Evolutionary conservation across 92 coral and sea anemone genomes (phyloP).

Genomic region (Pocillopora meandrina): DNA sequence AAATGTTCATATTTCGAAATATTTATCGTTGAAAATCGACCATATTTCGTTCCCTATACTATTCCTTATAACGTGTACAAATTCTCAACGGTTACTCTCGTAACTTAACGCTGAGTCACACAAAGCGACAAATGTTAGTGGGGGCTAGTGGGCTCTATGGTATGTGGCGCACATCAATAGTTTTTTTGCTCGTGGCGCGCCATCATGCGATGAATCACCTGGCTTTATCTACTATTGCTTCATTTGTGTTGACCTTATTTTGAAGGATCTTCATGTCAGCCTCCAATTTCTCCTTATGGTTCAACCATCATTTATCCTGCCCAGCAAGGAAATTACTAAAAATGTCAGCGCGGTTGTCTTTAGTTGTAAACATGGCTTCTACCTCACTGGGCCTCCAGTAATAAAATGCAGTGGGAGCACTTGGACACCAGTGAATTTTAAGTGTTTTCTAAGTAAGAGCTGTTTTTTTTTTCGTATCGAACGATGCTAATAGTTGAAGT

Average conservation of each 20-base stretch:
- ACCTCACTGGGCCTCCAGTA: conserved; percentile 63
- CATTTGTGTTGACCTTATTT: neutral
- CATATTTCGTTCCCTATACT: too few relatives aligned
- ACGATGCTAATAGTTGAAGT: neutral
- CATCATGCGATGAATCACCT: too few relatives aligned
- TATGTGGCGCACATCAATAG: too few relatives aligned
- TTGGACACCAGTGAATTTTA: conserved; percentile 21
- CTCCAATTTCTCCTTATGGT: conserved; percentile 24
- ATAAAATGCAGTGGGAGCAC: conserved; percentile 30
- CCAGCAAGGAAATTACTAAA: conserved; percentile 17
- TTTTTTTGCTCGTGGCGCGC: too few relatives aligned
- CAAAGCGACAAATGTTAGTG: too few relatives aligned
- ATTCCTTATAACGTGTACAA: too few relatives aligned
- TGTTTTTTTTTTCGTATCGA: neutral
- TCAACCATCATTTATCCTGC: conserved; percentile 21
- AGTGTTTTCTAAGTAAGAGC: conserved; percentile 1
- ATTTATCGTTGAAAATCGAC: too few relatives aligned
- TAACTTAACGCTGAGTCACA: too few relatives aligned
- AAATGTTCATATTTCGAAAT: too few relatives aligned
- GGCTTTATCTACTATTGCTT: neutral
- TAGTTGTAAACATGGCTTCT: conserved; percentile 69
- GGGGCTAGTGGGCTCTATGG: too few relatives aligned
- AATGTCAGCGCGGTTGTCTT: conserved; percentile 70
- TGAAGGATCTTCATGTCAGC: conserved; percentile 5
- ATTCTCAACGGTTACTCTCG: too few relatives aligned